Evolutionary conservation across 2,888 invertebrate species (phyloP).

Genomic region (Oxyteleia sp.): DNA sequence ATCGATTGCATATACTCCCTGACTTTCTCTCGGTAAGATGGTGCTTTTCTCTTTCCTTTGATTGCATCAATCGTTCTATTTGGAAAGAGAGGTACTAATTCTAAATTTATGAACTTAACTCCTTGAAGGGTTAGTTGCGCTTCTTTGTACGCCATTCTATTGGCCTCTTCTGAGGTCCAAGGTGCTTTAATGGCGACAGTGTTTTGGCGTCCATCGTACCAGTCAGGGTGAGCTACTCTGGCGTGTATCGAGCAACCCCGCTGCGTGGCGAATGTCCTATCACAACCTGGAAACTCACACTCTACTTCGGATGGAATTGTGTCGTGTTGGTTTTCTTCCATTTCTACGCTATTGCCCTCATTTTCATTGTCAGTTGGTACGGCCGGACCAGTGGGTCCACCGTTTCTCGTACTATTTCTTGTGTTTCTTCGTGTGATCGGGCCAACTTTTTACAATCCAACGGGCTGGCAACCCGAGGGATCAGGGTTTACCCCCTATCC

Average conservation of each 20-base stretch:
- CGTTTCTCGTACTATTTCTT: background rate
- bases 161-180: background rate
- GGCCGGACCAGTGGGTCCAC: background rate
- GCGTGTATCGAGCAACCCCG: too few species aligned
- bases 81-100: background rate
- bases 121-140: background rate
- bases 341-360: background rate
- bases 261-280: too few species aligned
- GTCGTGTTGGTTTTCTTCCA: too few species aligned
- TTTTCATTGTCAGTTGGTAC: background rate
- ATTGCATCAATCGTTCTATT: constrained; percentile 87
- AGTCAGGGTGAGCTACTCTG: background rate
- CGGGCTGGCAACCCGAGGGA: too few species aligned
- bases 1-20: background rate
- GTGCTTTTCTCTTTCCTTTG: constrained; percentile 89
- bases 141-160: background rate
- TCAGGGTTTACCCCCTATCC: too few species aligned
- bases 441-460: too few species aligned
- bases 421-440: background rate
- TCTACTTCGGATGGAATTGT: too few species aligned
- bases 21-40: background rate
- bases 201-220: background rate
- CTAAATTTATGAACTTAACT: background rate
- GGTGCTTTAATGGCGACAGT: background rate
- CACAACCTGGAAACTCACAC: too few species aligned